These are phyloP conservation scores for Drosophila neotestacea DNA, from an alignment of 2,888 invertebrate species.

Conservation along the genomic window DNA sequence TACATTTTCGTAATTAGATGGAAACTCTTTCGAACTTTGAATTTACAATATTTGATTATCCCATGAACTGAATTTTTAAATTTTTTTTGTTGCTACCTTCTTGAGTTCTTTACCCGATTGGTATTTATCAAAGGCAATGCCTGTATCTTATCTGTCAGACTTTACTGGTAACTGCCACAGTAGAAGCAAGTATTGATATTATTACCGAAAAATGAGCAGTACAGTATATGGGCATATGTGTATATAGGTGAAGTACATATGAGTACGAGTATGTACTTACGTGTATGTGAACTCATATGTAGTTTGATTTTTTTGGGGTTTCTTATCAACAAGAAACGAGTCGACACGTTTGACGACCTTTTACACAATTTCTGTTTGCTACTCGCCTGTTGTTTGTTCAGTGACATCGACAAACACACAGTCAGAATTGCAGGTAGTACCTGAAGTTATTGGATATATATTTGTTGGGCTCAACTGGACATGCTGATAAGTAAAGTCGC, in stretches of 20 bases:
- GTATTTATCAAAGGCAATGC: constrained; percentile 67
- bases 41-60: constrained; percentile 76
- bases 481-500: constrained; percentile 9
- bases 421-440: constrained; percentile 25
- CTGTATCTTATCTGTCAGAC: constrained; percentile 68
- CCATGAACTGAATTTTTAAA: constrained; percentile 54
- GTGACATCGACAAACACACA: constrained; percentile 27
- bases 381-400: constrained; percentile 43
- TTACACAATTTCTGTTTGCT: constrained; percentile 63
- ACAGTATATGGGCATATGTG: constrained; percentile 3
- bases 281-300: constrained; percentile 16
- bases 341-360: constrained; percentile 64
- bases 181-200: constrained; percentile 72
- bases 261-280: constrained; percentile 1
- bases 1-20: neutral
- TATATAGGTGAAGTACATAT: constrained; percentile 17
- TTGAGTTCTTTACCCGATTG: constrained; percentile 60
- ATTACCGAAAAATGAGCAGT: constrained; percentile 10
- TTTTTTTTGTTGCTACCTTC: constrained; percentile 50
- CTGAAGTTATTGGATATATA: constrained; percentile 1
- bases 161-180: constrained; percentile 67
- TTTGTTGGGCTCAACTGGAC: constrained; percentile 22
- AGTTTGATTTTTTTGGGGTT: constrained; percentile 51
- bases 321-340: constrained; percentile 56
- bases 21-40: constrained; percentile 23